These are phyloP conservation scores for Rallus limicola DNA, from an alignment of 2,113 vertebrate species.

Conservation along the genomic window DNA sequence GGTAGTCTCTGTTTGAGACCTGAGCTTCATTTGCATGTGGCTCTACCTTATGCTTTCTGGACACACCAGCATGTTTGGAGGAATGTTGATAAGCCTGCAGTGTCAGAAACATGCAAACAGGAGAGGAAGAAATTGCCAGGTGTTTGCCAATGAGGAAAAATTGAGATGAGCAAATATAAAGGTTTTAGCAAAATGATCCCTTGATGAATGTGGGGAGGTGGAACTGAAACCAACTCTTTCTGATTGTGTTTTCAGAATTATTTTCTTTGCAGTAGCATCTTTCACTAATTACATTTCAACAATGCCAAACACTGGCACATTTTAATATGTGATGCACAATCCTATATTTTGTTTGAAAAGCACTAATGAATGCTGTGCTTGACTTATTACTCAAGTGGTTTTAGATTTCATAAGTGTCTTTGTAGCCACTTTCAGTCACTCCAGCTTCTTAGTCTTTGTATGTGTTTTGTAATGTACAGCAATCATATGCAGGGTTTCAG, in stretches of 20 bases:
- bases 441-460: background rate
- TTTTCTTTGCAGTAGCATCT: background rate
- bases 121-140: background rate
- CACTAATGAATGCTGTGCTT: background rate
- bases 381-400: background rate
- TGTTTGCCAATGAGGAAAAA: background rate
- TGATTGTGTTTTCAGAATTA: background rate
- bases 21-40: background rate
- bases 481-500: background rate
- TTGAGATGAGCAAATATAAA: background rate
- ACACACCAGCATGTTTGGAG: background rate
- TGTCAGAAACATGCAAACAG: background rate
- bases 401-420: background rate
- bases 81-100: background rate
- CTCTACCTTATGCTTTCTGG: background rate
- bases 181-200: background rate
- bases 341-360: background rate
- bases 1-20: background rate
- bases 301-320: background rate
- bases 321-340: background rate
- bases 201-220: background rate
- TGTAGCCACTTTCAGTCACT: background rate
- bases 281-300: background rate
- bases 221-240: background rate
- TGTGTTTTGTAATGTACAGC: background rate